Evolutionary conservation across 2,888 invertebrate genomes (phyloP).

Genomic region (Dolomedes plantarius): DNA sequence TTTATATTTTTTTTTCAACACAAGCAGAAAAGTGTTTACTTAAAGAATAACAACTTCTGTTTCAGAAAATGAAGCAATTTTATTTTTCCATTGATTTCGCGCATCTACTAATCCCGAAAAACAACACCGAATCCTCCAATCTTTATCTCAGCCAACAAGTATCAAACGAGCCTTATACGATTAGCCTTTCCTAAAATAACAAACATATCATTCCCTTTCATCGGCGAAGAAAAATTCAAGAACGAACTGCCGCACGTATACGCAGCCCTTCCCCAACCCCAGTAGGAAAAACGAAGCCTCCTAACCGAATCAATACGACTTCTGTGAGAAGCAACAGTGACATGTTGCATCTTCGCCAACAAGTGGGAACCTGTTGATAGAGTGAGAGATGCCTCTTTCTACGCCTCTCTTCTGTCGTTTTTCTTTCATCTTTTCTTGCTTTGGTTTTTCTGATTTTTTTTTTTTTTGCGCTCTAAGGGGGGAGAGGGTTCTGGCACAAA

Average conservation of each 20-base stretch:
- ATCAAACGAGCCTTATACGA: no score
- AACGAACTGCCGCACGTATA: neutral
- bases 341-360: slow-evolving; percentile 65
- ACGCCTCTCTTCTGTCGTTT: slow-evolving; percentile 17
- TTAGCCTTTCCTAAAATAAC: neutral
- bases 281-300: slow-evolving; percentile 35
- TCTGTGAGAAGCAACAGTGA: slow-evolving; percentile 57
- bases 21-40: no score
- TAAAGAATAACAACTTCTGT: no score
- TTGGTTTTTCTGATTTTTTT: neutral
- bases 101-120: no score
- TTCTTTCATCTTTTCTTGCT: neutral
- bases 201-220: neutral
- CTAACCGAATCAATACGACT: slow-evolving; percentile 57
- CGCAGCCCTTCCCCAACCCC: slow-evolving; percentile 28
- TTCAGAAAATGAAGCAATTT: no score
- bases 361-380: slow-evolving; percentile 68
- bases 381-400: slow-evolving; percentile 33
- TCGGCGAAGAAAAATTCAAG: no score
- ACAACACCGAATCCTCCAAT: no score
- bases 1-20: no score
- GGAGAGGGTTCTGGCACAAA: neutral
- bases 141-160: no score
- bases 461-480: no score
- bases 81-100: no score